Evolutionary conservation across 2,113 vertebrate species (phyloP), one percentile per base, ranked within the genome.

Genomic region (Indicator maculatus): DNA sequence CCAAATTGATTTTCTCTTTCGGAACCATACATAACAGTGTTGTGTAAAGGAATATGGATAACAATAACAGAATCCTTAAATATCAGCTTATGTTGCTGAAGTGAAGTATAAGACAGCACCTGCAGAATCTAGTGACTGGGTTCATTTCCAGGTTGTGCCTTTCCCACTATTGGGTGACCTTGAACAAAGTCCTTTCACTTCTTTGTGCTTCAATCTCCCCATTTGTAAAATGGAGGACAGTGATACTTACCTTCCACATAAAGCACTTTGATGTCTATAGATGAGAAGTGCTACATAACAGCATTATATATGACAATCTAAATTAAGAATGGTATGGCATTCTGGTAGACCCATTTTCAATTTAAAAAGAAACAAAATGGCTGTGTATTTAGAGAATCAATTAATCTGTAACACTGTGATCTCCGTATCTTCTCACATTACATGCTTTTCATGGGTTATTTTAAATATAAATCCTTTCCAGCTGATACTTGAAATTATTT

Each of bases 171-270:
- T 31, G 30, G 20, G 30, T 52, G 83, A 96, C 90, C 79, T 86
- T 91, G 53, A 61, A 33, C 65, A 95, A 97, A 73, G 88, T 90
- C 39, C 86, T 65, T 88, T 69, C 52, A 84, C 58, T 93, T 39
- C 87, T 95, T 78, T 88, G 79, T 91, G 69, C 70, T 93, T 65
- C 72, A 39, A 17, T 23, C 50, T 90, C 50, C 36, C 59, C 79
- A 95, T 88, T 72, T 91, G 80, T 93, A 84, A 95, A 58, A 52
- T 11, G 61, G 58, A 87, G 60, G 52, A 83, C 67, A 74, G 89
- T 4, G 53, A 55, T 21, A 88, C 82, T 86, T 52, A 91, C 91
- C 76, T 72, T 28, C 36, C 65, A 70, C 38, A 27, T 53, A 88
- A 92, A 86, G 53, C 72, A 71, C 20, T 55, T 58, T 59, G 61